Conservation (phyloP, 2,888 invertebrate species). For the Apotomis capreana region DNA sequence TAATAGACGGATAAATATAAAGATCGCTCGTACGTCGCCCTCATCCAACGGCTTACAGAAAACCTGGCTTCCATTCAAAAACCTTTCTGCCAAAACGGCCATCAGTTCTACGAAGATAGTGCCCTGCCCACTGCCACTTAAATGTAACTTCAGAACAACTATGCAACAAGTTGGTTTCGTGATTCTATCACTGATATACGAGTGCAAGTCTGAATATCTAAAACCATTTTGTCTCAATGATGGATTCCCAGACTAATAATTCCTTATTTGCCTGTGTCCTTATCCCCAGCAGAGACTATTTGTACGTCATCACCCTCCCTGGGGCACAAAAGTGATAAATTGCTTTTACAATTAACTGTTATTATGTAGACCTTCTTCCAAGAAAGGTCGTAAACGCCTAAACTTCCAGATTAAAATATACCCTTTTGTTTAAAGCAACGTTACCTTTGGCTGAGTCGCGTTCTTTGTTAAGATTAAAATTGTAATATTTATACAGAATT, state of each 20-base stretch:
- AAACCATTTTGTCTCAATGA: not conserved
- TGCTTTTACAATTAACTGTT: conserved; percentile 35
- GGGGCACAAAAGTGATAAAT: conserved; percentile 36
- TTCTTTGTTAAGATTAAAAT: conserved; percentile 22
- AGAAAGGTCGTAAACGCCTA: not conserved
- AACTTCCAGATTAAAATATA: not conserved
- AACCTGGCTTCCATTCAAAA: too few relatives aligned
- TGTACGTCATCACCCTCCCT: conserved; percentile 15
- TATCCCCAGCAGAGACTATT: conserved; percentile 21
- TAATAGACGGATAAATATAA: too few relatives aligned
- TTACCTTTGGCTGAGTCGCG: not conserved
- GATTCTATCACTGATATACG: too few relatives aligned
- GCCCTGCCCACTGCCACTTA: too few relatives aligned
- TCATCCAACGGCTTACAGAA: too few relatives aligned
- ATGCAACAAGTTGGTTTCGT: too few relatives aligned
- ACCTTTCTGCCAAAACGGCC: too few relatives aligned
- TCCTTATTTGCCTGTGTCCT: conserved; percentile 27
- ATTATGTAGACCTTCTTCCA: conserved; percentile 20
- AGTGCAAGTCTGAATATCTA: not conserved
- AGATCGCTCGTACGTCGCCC: too few relatives aligned
- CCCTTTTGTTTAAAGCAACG: too few relatives aligned
- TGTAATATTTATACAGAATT: conserved; percentile 13
- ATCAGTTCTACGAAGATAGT: too few relatives aligned
- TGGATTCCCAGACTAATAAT: conserved; percentile 13
- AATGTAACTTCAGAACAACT: too few relatives aligned